Evolutionary conservation across 2,888 invertebrate species (phyloP).

Genomic region (Pyrgus malvae): DNA sequence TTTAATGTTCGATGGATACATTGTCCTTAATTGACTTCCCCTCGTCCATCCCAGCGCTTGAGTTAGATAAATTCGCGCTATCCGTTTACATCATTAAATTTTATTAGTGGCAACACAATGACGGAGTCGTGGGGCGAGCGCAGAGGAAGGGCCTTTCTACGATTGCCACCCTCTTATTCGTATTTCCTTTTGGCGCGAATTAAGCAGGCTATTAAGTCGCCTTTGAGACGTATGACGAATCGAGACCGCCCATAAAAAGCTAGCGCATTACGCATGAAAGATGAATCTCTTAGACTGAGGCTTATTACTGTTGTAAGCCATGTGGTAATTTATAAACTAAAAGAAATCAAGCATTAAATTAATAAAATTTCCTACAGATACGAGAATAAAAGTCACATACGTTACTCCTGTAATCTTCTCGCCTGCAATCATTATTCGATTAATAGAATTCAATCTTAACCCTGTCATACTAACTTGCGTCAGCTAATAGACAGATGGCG

Average conservation of each 20-base stretch:
- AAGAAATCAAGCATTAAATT: background rate
- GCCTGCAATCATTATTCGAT: conserved; percentile 61
- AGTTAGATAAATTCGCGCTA: conserved; percentile 77
- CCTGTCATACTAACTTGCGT: conserved; percentile 57
- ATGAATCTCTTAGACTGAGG: background rate
- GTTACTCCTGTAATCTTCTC: conserved; percentile 42
- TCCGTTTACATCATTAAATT: conserved; percentile 82
- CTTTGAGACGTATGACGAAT: conserved; percentile 77
- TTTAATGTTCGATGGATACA: conserved; percentile 63
- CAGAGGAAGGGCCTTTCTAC: conserved; percentile 65
- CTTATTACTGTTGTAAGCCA: background rate
- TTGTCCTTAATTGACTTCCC: conserved; percentile 73
- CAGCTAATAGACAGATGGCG: conserved; percentile 76
- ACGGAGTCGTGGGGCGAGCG: conserved; percentile 57
- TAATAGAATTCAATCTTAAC: conserved; percentile 66
- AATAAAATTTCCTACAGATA: too few relatives aligned
- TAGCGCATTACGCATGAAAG: conserved; percentile 49
- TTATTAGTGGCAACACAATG: conserved; percentile 77
- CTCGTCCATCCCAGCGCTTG: conserved; percentile 57
- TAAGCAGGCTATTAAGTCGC: conserved; percentile 77
- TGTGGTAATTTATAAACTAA: background rate
- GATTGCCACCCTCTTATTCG: conserved; percentile 64
- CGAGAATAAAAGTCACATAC: background rate
- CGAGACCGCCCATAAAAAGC: conserved; percentile 61
- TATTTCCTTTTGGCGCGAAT: conserved; percentile 77